Percentiles rank a stretch among this genome's conserved stretches.
phyloP scores from a whole-genome alignment of 1,140 invertebrate genomes.

The Gonioctena quinquepunctata region DNA sequence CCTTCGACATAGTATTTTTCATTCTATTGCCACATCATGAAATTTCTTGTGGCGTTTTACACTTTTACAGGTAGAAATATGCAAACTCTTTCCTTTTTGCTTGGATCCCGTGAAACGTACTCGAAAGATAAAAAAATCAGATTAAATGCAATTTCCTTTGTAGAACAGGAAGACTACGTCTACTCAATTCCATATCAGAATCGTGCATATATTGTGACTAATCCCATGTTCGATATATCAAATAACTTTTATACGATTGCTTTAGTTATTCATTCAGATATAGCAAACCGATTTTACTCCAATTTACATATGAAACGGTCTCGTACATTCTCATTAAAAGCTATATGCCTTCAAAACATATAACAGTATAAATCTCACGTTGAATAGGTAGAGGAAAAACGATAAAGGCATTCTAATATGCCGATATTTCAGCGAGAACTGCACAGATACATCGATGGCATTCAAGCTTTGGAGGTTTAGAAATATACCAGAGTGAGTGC shows the following conservation, averaged over 20 bases:
- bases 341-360: neutral
- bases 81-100: too few species aligned
- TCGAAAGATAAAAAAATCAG: too few species aligned
- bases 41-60: too few species aligned
- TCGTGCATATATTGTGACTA: neutral
- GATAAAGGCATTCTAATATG: conserved; percentile 17
- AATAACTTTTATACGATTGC: neutral
- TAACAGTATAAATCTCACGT: conserved; percentile 4
- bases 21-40: too few species aligned
- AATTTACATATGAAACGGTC: conserved; percentile 8
- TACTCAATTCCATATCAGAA: too few species aligned
- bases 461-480: conserved; percentile 14
- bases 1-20: too few species aligned
- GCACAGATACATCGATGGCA: conserved; percentile 8
- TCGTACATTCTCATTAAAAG: conserved; percentile 8
- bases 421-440: conserved; percentile 6
- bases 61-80: too few species aligned
- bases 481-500: conserved; percentile 5
- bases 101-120: too few species aligned
- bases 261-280: neutral
- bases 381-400: conserved; percentile 9
- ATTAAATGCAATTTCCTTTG: too few species aligned
- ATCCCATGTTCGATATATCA: neutral
- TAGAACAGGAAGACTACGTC: too few species aligned
- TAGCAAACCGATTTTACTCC: neutral